Conservation (phyloP, 2,797 vertebrate genomes). For the Momotus momota region DNA sequence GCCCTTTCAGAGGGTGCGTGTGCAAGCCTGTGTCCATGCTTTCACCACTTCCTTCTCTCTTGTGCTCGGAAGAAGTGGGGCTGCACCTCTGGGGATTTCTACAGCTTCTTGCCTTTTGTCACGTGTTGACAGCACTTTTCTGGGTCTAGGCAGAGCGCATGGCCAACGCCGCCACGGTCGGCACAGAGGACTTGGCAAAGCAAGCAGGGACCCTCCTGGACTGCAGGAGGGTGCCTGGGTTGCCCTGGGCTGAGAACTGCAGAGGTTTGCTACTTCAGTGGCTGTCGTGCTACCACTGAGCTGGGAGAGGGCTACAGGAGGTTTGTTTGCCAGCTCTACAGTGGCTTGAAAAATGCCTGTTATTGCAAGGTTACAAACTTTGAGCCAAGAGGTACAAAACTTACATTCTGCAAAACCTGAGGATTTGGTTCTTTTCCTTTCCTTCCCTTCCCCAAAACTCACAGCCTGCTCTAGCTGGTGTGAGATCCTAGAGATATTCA, state of each 20-base stretch:
- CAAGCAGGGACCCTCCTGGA: neutral
- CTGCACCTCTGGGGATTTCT: neutral
- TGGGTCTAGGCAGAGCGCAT: fast-evolving
- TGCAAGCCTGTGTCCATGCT: neutral
- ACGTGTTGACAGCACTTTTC: fast-evolving
- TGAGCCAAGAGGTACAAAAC: neutral
- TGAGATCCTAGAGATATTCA: neutral
- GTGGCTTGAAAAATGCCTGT: neutral
- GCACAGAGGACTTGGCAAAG: neutral
- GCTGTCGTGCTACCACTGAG: fast-evolving
- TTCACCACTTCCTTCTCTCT: slow-evolving; percentile 55
- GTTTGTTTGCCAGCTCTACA: neutral
- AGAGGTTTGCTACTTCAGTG: neutral
- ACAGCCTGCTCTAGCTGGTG: neutral
- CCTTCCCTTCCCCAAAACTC: neutral
- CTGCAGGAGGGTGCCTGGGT: neutral
- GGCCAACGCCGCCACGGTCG: fast-evolving
- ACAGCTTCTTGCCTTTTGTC: neutral
- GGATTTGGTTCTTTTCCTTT: neutral
- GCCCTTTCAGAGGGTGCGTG: neutral
- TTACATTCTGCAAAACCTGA: neutral
- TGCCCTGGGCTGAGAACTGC: neutral
- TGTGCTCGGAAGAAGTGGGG: slow-evolving; percentile 16
- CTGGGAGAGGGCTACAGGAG: neutral
- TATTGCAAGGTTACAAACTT: neutral